phyloP scores from a whole-genome alignment of 2,888 invertebrate species.

The Sicus ferrugineus region DNA sequence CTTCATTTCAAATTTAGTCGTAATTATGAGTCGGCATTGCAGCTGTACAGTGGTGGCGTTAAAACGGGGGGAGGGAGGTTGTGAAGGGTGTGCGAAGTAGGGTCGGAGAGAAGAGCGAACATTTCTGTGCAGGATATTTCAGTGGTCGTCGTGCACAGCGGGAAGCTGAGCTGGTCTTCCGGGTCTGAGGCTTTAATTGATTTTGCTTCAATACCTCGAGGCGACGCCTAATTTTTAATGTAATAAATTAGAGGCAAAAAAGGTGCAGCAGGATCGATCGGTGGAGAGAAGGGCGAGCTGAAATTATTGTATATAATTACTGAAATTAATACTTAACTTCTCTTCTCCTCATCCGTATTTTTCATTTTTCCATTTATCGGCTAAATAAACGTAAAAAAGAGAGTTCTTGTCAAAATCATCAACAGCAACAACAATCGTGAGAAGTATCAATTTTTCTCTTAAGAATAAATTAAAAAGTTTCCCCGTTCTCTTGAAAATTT shows the following conservation, averaged over 20 bases:
- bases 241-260: slow-evolving; percentile 4
- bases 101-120: neutral
- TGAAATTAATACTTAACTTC: too few relatives aligned
- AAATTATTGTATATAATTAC: neutral
- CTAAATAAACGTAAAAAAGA: neutral
- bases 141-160: neutral
- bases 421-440: neutral
- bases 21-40: slow-evolving; percentile 13
- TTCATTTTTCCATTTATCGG: too few relatives aligned
- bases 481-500: too few relatives aligned
- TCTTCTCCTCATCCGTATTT: too few relatives aligned
- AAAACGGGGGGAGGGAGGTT: neutral
- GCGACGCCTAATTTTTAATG: neutral
- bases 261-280: neutral
- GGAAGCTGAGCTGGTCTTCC: neutral
- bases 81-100: neutral
- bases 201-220: neutral
- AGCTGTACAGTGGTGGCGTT: neutral
- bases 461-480: too few relatives aligned
- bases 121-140: neutral
- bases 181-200: slow-evolving; percentile 13
- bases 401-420: neutral
- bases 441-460: too few relatives aligned
- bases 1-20: slow-evolving; percentile 18
- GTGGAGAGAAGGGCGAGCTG: neutral